Percentiles rank a stretch among this genome's conserved stretches.
These are phyloP conservation scores for Crematogaster levior DNA, from an alignment of 2,888 invertebrate species.

Conservation along the genomic window DNA sequence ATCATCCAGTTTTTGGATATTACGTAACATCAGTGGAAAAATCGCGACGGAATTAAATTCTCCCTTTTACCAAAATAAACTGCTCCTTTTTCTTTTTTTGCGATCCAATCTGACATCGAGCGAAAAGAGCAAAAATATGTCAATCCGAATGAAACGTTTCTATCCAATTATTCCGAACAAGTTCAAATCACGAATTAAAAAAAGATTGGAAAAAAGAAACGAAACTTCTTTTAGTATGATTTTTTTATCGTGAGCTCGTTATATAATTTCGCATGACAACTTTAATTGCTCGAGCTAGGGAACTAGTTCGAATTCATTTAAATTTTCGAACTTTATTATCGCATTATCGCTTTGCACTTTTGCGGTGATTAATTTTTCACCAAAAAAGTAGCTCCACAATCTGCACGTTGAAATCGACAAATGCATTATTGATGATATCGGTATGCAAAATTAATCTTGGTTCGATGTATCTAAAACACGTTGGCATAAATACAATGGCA, in stretches of 20 bases:
- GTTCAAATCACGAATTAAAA: not conserved
- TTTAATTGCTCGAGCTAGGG: not conserved
- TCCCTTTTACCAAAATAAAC: not conserved
- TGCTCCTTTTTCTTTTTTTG: not conserved
- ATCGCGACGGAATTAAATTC: slow-evolving; percentile 2
- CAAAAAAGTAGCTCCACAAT: not conserved
- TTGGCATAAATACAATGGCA: not conserved
- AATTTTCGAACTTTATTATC: slow-evolving; percentile 1
- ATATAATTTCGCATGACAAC: slow-evolving; percentile 26
- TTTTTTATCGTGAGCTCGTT: not conserved
- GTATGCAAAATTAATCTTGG: not conserved
- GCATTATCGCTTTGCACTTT: not conserved
- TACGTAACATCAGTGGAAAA: not conserved
- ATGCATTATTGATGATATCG: not conserved
- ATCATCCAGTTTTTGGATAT: not conserved
- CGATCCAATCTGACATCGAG: not conserved
- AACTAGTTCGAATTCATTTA: not conserved
- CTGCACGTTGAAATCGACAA: not conserved
- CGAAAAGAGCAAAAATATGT: not conserved
- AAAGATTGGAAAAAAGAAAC: not conserved
- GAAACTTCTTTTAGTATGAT: not conserved
- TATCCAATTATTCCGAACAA: slow-evolving; percentile 32
- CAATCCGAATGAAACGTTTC: slow-evolving; percentile 29
- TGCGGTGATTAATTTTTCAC: not conserved
- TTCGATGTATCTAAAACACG: not conserved